Percentiles rank a stretch among this genome's conserved stretches.
phyloP scores from a whole-genome alignment of 2,113 vertebrate species.

The Carettochelys insculpta region DNA sequence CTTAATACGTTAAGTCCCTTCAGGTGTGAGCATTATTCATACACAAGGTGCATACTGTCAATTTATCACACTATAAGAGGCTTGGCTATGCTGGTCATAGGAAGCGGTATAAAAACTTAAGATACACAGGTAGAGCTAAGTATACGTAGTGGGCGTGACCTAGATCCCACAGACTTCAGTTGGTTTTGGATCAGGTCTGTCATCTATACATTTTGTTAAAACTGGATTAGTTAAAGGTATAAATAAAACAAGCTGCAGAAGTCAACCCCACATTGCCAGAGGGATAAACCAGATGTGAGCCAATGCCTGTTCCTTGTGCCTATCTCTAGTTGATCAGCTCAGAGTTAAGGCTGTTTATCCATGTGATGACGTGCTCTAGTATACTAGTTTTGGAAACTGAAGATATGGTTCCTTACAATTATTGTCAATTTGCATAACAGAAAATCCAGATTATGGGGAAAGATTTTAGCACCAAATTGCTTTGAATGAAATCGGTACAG shows the following conservation, averaged over 20 bases:
- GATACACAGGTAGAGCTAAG: background rate
- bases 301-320: background rate
- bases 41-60: background rate
- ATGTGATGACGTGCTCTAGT: background rate
- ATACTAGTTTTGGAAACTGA: background rate
- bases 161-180: background rate
- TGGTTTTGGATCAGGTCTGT: background rate
- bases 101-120: background rate
- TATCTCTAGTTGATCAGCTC: background rate
- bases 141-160: background rate
- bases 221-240: background rate
- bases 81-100: background rate
- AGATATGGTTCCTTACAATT: background rate
- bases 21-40: background rate
- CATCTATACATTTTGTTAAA: background rate
- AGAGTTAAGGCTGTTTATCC: background rate
- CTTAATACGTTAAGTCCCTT: background rate
- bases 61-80: background rate
- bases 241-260: background rate
- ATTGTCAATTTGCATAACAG: background rate
- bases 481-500: background rate
- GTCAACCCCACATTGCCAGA: background rate
- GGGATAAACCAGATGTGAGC: background rate
- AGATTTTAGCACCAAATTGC: background rate
- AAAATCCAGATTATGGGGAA: background rate